These are phyloP conservation scores for Rissa tridactyla DNA, from an alignment of 2,113 vertebrate genomes.

Conservation along the genomic window DNA sequence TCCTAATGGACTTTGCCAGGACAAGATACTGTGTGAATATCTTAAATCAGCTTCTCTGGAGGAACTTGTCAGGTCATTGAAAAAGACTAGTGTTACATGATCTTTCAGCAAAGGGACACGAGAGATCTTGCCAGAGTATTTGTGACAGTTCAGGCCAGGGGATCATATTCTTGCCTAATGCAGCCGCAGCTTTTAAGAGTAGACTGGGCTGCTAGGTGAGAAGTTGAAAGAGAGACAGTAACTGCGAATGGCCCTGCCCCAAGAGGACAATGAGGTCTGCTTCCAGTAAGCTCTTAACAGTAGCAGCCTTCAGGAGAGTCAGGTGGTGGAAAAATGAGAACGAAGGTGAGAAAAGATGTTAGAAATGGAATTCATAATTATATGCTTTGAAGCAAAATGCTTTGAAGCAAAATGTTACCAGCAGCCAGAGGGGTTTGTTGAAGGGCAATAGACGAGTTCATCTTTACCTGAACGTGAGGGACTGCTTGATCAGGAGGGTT, in stretches of 20 bases:
- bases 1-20: not conserved
- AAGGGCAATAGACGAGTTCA: not conserved
- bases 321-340: not conserved
- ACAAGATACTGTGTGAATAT: not conserved
- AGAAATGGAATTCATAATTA: not conserved
- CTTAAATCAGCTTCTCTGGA: not conserved
- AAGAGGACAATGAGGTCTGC: not conserved
- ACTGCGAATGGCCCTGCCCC: not conserved
- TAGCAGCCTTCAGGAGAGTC: not conserved
- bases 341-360: not conserved
- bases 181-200: not conserved
- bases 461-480: not conserved
- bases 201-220: not conserved
- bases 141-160: not conserved
- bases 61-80: not conserved
- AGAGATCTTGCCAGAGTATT: not conserved
- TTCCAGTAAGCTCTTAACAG: not conserved
- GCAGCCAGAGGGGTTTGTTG: not conserved
- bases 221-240: not conserved
- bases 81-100: not conserved
- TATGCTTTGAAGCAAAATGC: not conserved
- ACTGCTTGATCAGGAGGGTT: accelerated
- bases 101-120: not conserved
- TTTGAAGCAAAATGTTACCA: not conserved
- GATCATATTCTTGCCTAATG: not conserved